A percentile compares a stretch with the other conserved stretches of the same genome.
Evolutionary conservation across 2,797 vertebrate genomes (phyloP).

Genomic region (Poecilia picta): DNA sequence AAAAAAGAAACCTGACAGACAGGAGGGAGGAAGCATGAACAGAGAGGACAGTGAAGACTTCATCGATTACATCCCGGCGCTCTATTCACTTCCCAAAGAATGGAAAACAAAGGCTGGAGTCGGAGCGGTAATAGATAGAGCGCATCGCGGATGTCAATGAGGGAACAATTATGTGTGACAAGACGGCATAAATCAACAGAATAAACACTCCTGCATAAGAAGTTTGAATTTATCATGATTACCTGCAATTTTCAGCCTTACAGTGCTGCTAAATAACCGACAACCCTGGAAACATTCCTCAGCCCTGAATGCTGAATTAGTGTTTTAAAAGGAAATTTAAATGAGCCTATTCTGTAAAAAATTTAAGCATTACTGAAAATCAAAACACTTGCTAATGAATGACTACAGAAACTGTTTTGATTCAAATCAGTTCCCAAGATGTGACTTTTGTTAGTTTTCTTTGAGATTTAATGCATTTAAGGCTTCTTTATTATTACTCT

Average conservation of each 20-base stretch:
- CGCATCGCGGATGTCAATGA: not conserved
- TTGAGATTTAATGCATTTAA: not conserved
- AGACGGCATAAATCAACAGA: not conserved
- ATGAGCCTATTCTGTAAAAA: not conserved
- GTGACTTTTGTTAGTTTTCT: not conserved
- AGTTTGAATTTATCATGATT: not conserved
- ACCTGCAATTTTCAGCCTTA: not conserved
- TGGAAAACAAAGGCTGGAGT: conserved; percentile 12
- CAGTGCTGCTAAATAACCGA: not conserved
- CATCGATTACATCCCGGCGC: conserved; percentile 6
- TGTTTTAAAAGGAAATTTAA: not conserved
- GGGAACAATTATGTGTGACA: conserved; percentile 9
- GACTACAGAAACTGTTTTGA: not conserved
- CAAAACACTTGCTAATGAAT: not conserved
- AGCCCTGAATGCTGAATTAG: not conserved
- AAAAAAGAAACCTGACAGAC: conserved; percentile 25
- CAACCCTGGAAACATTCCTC: not conserved
- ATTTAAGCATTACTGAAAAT: not conserved
- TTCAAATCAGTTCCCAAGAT: not conserved
- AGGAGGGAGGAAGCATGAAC: conserved; percentile 38
- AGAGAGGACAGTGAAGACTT: conserved; percentile 26
- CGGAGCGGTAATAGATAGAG: conserved; percentile 7
- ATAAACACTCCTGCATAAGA: not conserved
- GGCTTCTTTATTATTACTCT: not conserved
- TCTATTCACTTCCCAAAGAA: conserved; percentile 13